phyloP scores from a whole-genome alignment of 53 echinoderm and acorn worm genomes.

The Crossaster papposus region DNA sequence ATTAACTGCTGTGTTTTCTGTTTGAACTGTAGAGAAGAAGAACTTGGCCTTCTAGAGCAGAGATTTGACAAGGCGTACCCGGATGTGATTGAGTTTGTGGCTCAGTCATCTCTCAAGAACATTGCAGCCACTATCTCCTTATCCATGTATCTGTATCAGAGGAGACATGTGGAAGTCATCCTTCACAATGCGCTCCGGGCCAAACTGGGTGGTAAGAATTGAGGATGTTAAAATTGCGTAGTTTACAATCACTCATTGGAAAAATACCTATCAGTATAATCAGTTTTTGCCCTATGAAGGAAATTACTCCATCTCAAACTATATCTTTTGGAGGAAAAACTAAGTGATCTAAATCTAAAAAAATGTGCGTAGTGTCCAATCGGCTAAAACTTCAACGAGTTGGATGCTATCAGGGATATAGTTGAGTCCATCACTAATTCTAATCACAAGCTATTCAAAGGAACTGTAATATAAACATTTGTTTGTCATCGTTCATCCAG shows the following conservation, averaged over 20 bases:
- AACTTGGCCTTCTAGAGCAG: conserved; percentile 70
- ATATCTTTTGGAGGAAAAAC: neutral
- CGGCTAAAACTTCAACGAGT: too few species aligned
- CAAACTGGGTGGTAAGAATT: conserved; percentile 61
- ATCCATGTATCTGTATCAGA: conserved; percentile 49
- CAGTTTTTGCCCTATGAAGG: neutral
- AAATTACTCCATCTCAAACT: neutral
- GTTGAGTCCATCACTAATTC: too few species aligned
- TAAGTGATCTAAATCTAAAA: too few species aligned
- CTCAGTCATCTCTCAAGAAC: conserved; percentile 70
- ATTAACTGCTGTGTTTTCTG: neutral
- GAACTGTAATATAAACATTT: too few species aligned
- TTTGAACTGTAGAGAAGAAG: conserved; percentile 57
- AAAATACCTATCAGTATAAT: too few species aligned
- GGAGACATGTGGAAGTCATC: conserved; percentile 50
- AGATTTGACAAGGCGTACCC: conserved; percentile 64
- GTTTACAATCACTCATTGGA: neutral
- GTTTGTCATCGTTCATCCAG: too few species aligned
- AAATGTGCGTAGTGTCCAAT: too few species aligned
- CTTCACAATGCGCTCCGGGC: conserved; percentile 62
- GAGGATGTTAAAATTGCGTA: neutral
- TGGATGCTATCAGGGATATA: too few species aligned
- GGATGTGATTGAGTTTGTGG: conserved; percentile 51
- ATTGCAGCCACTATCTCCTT: conserved; percentile 43
- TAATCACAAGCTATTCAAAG: too few species aligned